Conservation (phyloP, 2,797 vertebrate species). For the Enteromius radiatus region DNA sequence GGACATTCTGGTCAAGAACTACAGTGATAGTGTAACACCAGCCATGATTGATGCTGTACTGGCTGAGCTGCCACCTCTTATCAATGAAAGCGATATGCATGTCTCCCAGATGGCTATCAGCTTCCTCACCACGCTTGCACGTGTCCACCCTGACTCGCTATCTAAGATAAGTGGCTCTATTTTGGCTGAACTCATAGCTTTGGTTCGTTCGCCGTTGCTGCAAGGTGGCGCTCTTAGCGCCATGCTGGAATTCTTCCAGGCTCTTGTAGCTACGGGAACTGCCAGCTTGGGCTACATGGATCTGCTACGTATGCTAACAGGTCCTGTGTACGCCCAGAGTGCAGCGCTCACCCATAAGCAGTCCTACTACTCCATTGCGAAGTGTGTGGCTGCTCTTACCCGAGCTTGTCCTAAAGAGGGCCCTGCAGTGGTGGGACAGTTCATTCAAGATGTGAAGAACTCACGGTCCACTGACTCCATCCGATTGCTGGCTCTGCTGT, state of each 20-base stretch:
- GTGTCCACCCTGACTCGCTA: slow-evolving; percentile 95
- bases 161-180: slow-evolving; percentile 95
- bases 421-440: slow-evolving; percentile 95
- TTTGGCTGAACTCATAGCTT: slow-evolving; percentile 92
- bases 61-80: slow-evolving; percentile 95
- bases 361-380: slow-evolving; percentile 98
- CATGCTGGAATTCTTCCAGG: slow-evolving; percentile 98
- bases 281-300: slow-evolving; percentile 96
- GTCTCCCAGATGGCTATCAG: slow-evolving; percentile 99
- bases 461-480: slow-evolving; percentile 98
- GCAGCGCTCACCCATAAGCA: slow-evolving; percentile 96
- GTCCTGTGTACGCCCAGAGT: slow-evolving; percentile 95
- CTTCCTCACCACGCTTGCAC: slow-evolving; percentile 95
- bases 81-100: slow-evolving; percentile 99
- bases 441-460: slow-evolving; percentile 99
- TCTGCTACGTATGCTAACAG: slow-evolving; percentile 94
- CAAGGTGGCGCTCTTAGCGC: slow-evolving; percentile 96
- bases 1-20: slow-evolving; percentile 95
- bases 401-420: slow-evolving; percentile 95
- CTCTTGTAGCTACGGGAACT: slow-evolving; percentile 91
- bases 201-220: slow-evolving; percentile 94
- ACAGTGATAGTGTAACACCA: slow-evolving; percentile 89
- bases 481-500: slow-evolving; percentile 92
- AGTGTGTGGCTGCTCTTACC: slow-evolving; percentile 96
- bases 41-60: slow-evolving; percentile 98